A percentile compares a stretch with the other conserved stretches of the same genome.
phyloP scores from a whole-genome alignment of 2,797 vertebrate species.

The Cynodonichthys magdalenae region DNA sequence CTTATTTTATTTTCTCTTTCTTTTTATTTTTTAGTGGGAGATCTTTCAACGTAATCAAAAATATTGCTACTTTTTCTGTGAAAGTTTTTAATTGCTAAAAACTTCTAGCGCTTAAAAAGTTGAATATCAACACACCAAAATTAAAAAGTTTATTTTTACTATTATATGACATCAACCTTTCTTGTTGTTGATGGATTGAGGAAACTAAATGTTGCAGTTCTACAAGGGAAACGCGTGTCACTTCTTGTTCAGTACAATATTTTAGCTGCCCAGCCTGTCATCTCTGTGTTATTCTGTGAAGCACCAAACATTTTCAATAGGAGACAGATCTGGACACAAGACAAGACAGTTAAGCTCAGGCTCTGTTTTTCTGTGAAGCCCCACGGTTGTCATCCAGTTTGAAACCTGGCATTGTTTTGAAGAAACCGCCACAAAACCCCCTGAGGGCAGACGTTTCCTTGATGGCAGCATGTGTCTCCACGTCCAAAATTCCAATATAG shows the following conservation, averaged over 20 bases:
- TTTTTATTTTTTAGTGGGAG: slow-evolving; percentile 27
- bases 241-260: neutral
- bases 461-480: neutral
- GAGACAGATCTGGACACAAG: neutral
- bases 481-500: neutral
- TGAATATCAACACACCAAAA: too few relatives aligned
- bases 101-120: too few relatives aligned
- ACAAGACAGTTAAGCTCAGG: neutral
- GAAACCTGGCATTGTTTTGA: slow-evolving; percentile 5
- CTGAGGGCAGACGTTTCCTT: neutral
- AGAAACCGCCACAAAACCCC: neutral
- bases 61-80: slow-evolving; percentile 13
- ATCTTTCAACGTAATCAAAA: slow-evolving; percentile 36
- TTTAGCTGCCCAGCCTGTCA: neutral
- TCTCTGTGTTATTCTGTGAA: neutral
- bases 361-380: neutral
- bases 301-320: neutral
- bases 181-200: neutral
- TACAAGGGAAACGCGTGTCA: neutral
- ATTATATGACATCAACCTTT: neutral
- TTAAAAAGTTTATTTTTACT: neutral
- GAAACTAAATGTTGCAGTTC: neutral
- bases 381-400: neutral
- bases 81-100: neutral
- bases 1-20: slow-evolving; percentile 51